A percentile compares a stretch with the other conserved stretches of the same genome.
These are phyloP conservation scores for Ictalurus punctatus DNA, from an alignment of 2,113 vertebrate genomes.

Conservation along the genomic window DNA sequence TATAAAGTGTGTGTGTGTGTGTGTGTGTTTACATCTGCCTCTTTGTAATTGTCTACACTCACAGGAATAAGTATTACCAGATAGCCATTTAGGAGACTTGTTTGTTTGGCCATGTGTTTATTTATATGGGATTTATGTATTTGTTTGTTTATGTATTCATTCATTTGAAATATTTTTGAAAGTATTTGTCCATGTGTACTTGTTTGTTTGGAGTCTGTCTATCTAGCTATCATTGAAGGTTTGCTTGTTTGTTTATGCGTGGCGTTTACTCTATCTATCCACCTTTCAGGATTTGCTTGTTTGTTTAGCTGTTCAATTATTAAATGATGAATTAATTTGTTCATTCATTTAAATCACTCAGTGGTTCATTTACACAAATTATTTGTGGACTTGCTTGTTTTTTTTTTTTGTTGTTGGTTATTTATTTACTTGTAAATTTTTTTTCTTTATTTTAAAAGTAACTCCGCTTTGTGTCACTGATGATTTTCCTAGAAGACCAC, in stretches of 20 bases:
- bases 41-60: too few species aligned
- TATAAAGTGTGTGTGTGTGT: too few species aligned
- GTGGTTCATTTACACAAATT: neutral
- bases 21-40: too few species aligned
- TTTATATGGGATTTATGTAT: neutral
- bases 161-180: neutral
- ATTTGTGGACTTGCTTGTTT: neutral
- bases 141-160: neutral
- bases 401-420: too few species aligned
- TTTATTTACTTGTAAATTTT: neutral
- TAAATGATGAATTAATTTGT: neutral
- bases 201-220: neutral
- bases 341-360: neutral
- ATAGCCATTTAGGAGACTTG: neutral
- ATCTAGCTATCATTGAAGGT: neutral
- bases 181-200: neutral
- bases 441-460: neutral
- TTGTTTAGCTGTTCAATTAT: too few species aligned
- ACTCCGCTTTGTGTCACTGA: neutral
- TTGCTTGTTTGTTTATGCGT: neutral
- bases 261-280: neutral
- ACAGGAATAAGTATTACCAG: neutral
- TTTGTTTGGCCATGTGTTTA: neutral
- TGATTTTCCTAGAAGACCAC: neutral
- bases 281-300: neutral